Base-by-base conservation (phyloP, 2,113 vertebrate species). In the Fulmarus glacialis region DNA sequence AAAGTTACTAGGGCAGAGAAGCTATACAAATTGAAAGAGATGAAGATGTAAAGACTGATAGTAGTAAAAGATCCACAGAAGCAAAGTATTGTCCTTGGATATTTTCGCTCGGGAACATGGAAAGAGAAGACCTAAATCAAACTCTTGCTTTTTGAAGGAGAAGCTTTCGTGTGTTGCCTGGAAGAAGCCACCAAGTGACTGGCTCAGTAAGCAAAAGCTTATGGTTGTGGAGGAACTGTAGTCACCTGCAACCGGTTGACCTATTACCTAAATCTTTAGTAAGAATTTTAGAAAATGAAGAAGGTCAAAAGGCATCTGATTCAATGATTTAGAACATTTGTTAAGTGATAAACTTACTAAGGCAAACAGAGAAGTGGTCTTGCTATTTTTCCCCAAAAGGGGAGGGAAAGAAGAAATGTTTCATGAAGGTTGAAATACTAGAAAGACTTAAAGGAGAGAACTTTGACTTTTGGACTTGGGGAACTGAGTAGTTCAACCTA, bases 51-150 rank as follows among this genome's bases (percentile, higher is more conserved):
- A 67, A 63, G 52, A 48, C 14, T 2, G 1, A 48, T 77, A 36
- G 45, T 40, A 62, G 19, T 27, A 52, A 77, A 56, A 83, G 36
- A 8, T 59, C 24, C 26, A 22, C 15, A n/a, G 47, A 58, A 71
- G 2, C 12, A 62, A 87, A 79, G 5, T 2, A 11, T 6, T 22
- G 2, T 45, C 9, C 5, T 50, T 27, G 0, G 4, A 3, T 60
- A 4, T 85, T 88, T 90, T 78, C n/a, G 15, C 14, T 47, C 7
- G 10, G 42, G 12, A 71, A 7, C 0, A 1, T 34, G 20, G 73
- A 21, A 48, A 4, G 16, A 84, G 19, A 62, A 59, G 29, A 45
- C 8, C 5, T 1, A 40, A 86, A 18, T 1, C 10, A 52, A 56
- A 8, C 9, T 32, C 3, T 24, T 42, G 16, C 19, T 47, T 0